Conservation (phyloP, 1,140 invertebrate genomes). For the Euura lappo region DNA sequence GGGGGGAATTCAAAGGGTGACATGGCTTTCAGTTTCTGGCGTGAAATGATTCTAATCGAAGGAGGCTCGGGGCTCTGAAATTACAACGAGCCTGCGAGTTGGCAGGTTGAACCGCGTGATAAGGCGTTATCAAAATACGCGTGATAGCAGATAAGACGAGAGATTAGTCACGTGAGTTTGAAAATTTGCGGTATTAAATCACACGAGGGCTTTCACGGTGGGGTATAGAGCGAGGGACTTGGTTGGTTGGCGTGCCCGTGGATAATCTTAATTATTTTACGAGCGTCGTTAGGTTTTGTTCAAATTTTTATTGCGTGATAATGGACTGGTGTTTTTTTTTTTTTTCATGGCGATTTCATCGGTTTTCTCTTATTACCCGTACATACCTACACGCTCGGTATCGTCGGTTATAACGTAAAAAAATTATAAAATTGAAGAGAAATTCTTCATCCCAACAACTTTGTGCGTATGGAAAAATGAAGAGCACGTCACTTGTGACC, state of each 20-base stretch:
- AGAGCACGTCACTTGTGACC: background rate
- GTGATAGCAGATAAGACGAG: slow-evolving; percentile 13
- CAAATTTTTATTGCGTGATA: slow-evolving; percentile 5
- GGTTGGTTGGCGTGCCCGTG: background rate
- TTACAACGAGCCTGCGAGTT: no score
- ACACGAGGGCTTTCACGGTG: background rate
- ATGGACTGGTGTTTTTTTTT: slow-evolving; percentile 4
- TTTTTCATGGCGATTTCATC: slow-evolving; percentile 9
- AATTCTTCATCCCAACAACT: background rate
- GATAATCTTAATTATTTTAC: slow-evolving; percentile 16
- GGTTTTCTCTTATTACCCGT: background rate
- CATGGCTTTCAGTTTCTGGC: no score
- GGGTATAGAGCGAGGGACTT: background rate
- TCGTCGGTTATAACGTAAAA: background rate
- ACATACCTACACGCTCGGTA: background rate
- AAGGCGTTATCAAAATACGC: slow-evolving; percentile 13
- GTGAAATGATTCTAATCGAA: no score
- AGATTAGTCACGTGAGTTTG: background rate
- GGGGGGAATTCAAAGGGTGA: no score
- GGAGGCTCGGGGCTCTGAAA: no score
- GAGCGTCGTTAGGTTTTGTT: slow-evolving; percentile 15
- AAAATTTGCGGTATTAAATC: slow-evolving; percentile 5
- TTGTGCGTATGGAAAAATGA: background rate
- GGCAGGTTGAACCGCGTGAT: slow-evolving; percentile 1
- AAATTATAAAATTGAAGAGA: background rate